phyloP scores from a whole-genome alignment of 2,888 invertebrate genomes.

The Lasioglossum vierecki region DNA sequence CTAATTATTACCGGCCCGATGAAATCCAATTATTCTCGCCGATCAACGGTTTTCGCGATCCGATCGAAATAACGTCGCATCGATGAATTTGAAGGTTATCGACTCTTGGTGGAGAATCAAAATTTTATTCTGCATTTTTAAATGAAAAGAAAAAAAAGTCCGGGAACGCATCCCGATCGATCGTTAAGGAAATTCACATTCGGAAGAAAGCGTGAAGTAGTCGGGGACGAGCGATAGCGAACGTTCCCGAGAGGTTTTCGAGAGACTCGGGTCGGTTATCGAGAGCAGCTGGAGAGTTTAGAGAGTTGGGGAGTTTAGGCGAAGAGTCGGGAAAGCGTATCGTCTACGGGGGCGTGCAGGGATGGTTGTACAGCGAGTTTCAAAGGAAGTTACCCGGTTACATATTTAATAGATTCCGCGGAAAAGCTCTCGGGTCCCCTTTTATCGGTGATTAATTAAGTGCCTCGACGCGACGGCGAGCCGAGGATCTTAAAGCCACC shows the following conservation, averaged over 20 bases:
- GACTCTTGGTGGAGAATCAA: too few relatives aligned
- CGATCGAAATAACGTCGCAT: slow-evolving; percentile 21
- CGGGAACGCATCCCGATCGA: neutral
- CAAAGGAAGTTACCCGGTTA: neutral
- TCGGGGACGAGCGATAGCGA: neutral
- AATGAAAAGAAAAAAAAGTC: neutral
- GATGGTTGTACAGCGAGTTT: neutral
- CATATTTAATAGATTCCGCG: neutral
- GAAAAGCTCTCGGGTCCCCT: neutral
- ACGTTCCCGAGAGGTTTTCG: neutral
- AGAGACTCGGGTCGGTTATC: neutral
- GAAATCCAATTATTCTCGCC: slow-evolving; percentile 58
- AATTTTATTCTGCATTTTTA: too few relatives aligned
- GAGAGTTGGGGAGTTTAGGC: slow-evolving; percentile 3
- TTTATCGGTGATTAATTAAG: slow-evolving; percentile 15
- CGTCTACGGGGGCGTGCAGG: neutral
- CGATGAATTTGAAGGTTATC: neutral
- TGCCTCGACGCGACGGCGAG: neutral
- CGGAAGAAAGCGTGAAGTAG: neutral
- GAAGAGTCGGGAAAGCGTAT: neutral
- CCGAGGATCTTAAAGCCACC: neutral
- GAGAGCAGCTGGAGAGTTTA: neutral
- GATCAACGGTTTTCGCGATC: slow-evolving; percentile 37
- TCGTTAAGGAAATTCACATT: neutral
- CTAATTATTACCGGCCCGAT: slow-evolving; percentile 37